phyloP scores from a whole-genome alignment of 2,888 invertebrate genomes.

The Thumatha senex region DNA sequence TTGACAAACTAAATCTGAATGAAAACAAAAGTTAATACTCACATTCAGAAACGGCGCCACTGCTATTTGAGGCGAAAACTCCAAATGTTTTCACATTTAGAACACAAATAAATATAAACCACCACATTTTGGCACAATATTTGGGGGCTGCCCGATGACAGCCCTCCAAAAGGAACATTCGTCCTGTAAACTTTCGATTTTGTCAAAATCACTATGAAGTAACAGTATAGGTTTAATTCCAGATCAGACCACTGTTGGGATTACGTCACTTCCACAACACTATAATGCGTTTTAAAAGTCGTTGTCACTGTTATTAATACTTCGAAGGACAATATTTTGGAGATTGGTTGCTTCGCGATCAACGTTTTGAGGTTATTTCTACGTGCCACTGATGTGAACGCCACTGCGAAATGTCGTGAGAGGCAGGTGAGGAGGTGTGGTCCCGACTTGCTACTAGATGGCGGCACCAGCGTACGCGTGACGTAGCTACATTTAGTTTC shows the following conservation, averaged over 20 bases:
- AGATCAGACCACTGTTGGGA: slow-evolving; percentile 36
- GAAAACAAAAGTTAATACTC: slow-evolving; percentile 47
- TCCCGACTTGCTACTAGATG: slow-evolving; percentile 62
- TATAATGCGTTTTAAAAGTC: slow-evolving; percentile 44
- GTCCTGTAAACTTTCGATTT: slow-evolving; percentile 78
- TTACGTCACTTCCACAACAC: slow-evolving; percentile 60
- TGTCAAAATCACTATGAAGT: slow-evolving; percentile 61
- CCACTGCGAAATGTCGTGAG: slow-evolving; percentile 71
- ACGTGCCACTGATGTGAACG: slow-evolving; percentile 80
- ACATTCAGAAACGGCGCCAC: slow-evolving; percentile 61
- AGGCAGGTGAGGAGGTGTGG: slow-evolving; percentile 61
- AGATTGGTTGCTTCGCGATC: slow-evolving; percentile 64
- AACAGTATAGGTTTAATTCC: slow-evolving; percentile 58
- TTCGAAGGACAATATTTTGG: slow-evolving; percentile 65
- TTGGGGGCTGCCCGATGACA: slow-evolving; percentile 81
- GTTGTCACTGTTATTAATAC: slow-evolving; percentile 64
- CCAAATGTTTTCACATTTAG: slow-evolving; percentile 68
- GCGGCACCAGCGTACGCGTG: slow-evolving; percentile 59
- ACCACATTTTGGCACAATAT: slow-evolving; percentile 80
- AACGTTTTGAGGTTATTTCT: slow-evolving; percentile 80
- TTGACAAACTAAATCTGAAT: neutral
- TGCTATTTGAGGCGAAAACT: slow-evolving; percentile 65
- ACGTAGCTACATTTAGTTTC: slow-evolving; percentile 69
- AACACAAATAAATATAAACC: slow-evolving; percentile 77
- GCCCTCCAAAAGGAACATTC: slow-evolving; percentile 79